phyloP scores from a whole-genome alignment of 2,888 invertebrate genomes.

The Cecidostiba fungosa region DNA sequence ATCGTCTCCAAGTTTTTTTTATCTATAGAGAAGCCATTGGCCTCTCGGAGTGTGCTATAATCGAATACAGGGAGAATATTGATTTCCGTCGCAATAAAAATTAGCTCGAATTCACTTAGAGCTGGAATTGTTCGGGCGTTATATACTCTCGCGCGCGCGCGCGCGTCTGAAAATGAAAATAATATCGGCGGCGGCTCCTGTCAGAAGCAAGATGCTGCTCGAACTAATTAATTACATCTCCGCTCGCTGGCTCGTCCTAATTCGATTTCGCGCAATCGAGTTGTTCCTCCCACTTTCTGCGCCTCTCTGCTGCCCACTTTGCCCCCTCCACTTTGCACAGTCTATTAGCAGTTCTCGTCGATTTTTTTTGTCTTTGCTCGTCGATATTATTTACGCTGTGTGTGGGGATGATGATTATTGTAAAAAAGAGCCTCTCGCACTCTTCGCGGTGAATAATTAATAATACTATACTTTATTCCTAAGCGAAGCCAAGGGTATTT shows the following conservation, averaged over 20 bases:
- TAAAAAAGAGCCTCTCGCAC: neutral
- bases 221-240: conserved; percentile 79
- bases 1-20: neutral
- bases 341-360: neutral
- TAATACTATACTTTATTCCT: neutral
- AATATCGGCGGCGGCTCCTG: conserved; percentile 66
- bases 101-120: conserved; percentile 49
- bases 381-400: conserved; percentile 5
- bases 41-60: conserved; percentile 9
- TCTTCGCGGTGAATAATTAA: neutral
- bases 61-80: conserved; percentile 61
- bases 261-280: conserved; percentile 78
- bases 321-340: neutral
- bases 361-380: conserved; percentile 3
- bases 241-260: conserved; percentile 71
- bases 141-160: neutral
- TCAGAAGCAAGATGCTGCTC: conserved; percentile 75
- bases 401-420: neutral
- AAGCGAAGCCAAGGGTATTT: too few species aligned
- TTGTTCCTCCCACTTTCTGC: conserved; percentile 71
- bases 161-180: conserved; percentile 62
- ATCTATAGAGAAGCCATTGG: neutral
- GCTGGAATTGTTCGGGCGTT: conserved; percentile 52
- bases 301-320: conserved; percentile 53
- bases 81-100: conserved; percentile 60